Percentiles rank a stretch among this genome's conserved stretches.
These are phyloP conservation scores for Campoletis sonorensis DNA, from an alignment of 1,140 invertebrate genomes.

Conservation along the genomic window DNA sequence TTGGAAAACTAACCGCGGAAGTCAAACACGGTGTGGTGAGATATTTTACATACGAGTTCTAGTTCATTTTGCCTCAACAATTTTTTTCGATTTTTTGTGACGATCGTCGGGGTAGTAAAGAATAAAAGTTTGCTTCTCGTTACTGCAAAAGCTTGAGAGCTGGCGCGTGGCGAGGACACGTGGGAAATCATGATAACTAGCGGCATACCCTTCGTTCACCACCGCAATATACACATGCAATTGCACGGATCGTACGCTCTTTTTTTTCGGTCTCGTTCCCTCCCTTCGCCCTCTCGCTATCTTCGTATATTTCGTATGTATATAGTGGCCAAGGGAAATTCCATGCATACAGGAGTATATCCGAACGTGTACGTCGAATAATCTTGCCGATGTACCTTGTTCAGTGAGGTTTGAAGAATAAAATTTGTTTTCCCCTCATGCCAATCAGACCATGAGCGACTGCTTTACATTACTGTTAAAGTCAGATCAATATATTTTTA, in stretches of 20 bases:
- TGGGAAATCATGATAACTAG: conserved; percentile 45
- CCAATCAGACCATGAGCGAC: not conserved
- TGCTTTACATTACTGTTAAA: not conserved
- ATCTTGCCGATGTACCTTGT: not conserved
- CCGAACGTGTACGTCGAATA: conserved; percentile 7
- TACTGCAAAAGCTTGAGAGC: not conserved
- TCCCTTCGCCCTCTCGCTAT: not conserved
- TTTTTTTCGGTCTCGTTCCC: not conserved
- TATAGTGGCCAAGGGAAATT: conserved; percentile 34
- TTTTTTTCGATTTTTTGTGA: conserved; percentile 26
- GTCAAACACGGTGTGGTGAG: not conserved
- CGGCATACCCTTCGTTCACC: conserved; percentile 7
- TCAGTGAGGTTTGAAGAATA: not conserved
- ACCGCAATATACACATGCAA: conserved; percentile 10
- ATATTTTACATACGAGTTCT: conserved; percentile 20
- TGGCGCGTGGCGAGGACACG: conserved; percentile 33
- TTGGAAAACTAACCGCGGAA: not conserved
- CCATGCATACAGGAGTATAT: conserved; percentile 32
- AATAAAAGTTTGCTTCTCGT: conserved; percentile 47
- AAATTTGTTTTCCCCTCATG: not conserved
- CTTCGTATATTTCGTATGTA: not conserved
- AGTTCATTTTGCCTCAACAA: not conserved
- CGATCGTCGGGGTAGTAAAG: conserved; percentile 22
- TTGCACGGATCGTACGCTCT: conserved; percentile 14
- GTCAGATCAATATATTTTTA: too few relatives aligned